A percentile compares a stretch with the other conserved stretches of the same genome.
Conservation (phyloP, 2,888 invertebrate species). For the Erebia aethiops region DNA sequence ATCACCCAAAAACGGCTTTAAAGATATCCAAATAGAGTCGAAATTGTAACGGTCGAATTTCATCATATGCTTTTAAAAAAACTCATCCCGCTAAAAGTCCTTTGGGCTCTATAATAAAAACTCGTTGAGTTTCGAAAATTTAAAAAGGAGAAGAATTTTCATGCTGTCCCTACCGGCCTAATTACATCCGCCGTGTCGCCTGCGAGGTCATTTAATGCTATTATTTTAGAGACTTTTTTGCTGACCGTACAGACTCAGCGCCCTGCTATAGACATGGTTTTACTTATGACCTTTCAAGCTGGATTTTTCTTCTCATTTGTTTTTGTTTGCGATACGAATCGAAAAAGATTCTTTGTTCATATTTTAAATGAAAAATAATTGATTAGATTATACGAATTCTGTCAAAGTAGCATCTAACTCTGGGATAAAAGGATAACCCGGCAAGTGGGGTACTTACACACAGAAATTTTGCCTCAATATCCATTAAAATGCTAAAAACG, state of each 20-base stretch:
- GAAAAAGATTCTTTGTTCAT: too few relatives aligned
- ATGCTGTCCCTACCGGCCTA: slow-evolving; percentile 47
- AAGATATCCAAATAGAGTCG: slow-evolving; percentile 16
- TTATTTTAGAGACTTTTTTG: slow-evolving; percentile 45
- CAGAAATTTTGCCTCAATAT: too few relatives aligned
- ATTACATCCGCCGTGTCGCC: slow-evolving; percentile 53
- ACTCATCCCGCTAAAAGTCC: slow-evolving; percentile 47
- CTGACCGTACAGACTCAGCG: slow-evolving; percentile 40
- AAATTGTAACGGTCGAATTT: slow-evolving; percentile 18
- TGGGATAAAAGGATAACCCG: too few relatives aligned
- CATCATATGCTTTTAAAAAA: slow-evolving; percentile 44
- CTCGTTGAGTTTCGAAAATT: slow-evolving; percentile 46
- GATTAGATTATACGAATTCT: too few relatives aligned
- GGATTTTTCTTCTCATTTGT: neutral
- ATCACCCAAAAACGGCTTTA: slow-evolving; percentile 12
- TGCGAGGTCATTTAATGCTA: slow-evolving; percentile 48
- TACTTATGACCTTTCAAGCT: neutral
- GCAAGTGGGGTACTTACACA: too few relatives aligned
- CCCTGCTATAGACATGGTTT: neutral
- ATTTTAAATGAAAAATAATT: too few relatives aligned
- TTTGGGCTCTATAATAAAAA: slow-evolving; percentile 51
- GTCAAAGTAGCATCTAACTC: too few relatives aligned
- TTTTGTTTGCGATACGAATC: too few relatives aligned
- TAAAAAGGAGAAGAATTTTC: slow-evolving; percentile 47
- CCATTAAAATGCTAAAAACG: too few relatives aligned